Evolutionary conservation across 2,797 vertebrate genomes (phyloP), one percentile per base, ranked within the genome.

Genomic region (Argyrosomus regius): DNA sequence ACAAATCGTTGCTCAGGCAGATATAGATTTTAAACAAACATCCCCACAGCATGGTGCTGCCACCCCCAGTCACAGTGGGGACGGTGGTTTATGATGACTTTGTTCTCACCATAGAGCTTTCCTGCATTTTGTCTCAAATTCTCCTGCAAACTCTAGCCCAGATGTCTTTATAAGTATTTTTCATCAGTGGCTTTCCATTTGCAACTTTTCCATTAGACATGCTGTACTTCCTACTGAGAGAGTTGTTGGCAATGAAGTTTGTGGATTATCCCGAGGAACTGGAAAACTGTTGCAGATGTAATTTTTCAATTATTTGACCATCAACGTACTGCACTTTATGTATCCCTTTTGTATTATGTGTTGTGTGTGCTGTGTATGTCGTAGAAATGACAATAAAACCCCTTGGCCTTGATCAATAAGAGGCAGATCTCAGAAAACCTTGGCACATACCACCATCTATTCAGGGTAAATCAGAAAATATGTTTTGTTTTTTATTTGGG

Each of bases 31-130:
- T 24, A 61, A 54, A 66, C 56, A 39, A 60, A 78, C 26, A 52
- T 26, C 54, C 24, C 56, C 62, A 72, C 20, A 67, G 63, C 24
- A 20, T 72, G 39, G 59, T 60, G 69, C 68, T 72, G 67, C 67
- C 67, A 64, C 60, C 67, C 31, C 45, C 45, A 63, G 49, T n/a
- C 14, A 49, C 6, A 17, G 49, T 14, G n/a, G 26, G 41, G n/a
- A 39, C 3, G 43, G 28, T 39, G 43, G 7, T 11, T 56, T 26
- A 46, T 76, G 63, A 61, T 31, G 28, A 71, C 57, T 69, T 57
- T 56, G 17, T 17, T 66, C 50, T 41, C 46, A 50, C 3, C 8
- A 11, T 22, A 24, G 24, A 14, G 56, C 28, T 28, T 49, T 41
- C 7, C 11, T 48, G 3, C n/a, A 64, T 13, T 49, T 77, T 8